These are phyloP conservation scores for Orchestia grillus DNA, from an alignment of 1,140 invertebrate species.

Conservation along the genomic window DNA sequence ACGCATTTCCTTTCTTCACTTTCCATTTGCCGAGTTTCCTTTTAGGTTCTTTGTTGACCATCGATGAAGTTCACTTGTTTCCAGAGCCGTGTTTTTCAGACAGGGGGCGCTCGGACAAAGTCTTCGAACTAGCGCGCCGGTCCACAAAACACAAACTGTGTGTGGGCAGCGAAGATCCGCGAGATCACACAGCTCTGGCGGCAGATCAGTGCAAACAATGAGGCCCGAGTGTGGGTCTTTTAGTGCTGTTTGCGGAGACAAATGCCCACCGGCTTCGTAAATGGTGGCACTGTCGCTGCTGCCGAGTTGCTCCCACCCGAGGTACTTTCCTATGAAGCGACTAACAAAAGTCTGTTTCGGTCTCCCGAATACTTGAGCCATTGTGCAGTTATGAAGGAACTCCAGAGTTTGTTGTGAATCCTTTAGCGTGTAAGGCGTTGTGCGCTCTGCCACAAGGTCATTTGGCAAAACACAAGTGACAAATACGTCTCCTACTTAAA, in stretches of 20 bases:
- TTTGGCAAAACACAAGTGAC: neutral
- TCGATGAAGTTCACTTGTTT: slow-evolving; percentile 1
- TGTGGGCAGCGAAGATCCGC: slow-evolving; percentile 33
- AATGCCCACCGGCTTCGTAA: slow-evolving; percentile 44
- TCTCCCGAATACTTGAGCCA: neutral
- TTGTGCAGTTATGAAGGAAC: neutral
- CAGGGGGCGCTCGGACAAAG: neutral
- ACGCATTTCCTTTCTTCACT: neutral
- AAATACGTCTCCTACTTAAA: neutral
- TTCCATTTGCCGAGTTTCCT: neutral
- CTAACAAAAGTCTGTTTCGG: neutral
- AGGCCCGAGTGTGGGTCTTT: slow-evolving; percentile 43
- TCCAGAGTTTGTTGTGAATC: neutral
- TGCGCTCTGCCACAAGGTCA: neutral
- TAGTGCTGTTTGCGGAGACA: slow-evolving; percentile 31
- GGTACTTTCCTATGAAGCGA: neutral
- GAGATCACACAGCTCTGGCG: slow-evolving; percentile 49
- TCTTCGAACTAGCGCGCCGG: neutral
- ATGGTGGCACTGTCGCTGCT: slow-evolving; percentile 28
- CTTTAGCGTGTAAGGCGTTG: neutral
- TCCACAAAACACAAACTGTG: slow-evolving; percentile 23
- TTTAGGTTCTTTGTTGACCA: slow-evolving; percentile 6
- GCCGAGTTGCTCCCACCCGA: neutral
- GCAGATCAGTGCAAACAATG: slow-evolving; percentile 54
- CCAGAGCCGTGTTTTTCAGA: neutral